phyloP scores from a whole-genome alignment of 2,113 vertebrate species.

The Empidonax traillii region DNA sequence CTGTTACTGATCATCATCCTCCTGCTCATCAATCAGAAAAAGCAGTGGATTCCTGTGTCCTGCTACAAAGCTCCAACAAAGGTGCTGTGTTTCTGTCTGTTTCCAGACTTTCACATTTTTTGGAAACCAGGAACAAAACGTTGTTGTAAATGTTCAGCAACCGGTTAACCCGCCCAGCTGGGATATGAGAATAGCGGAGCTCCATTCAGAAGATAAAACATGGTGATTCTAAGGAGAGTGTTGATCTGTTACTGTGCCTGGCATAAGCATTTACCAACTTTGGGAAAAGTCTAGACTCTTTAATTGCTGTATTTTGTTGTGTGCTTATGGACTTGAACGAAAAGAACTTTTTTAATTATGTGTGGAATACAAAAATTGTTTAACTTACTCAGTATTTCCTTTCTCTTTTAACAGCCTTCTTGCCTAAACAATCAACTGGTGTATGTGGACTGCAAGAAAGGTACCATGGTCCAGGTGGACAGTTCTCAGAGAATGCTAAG shows the following conservation, averaged over 20 bases:
- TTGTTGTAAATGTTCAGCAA: neutral
- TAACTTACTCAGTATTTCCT: neutral
- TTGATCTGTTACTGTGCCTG: neutral
- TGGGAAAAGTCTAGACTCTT: neutral
- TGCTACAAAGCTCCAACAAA: conserved; percentile 88
- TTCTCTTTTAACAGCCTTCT: conserved; percentile 77
- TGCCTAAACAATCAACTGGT: conserved; percentile 89
- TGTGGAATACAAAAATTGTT: neutral
- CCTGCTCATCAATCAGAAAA: conserved; percentile 85
- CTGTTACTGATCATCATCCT: conserved; percentile 79
- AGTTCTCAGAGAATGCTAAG: conserved; percentile 86
- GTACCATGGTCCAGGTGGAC: conserved; percentile 85
- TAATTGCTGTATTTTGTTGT: neutral
- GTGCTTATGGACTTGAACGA: neutral
- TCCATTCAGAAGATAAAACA: neutral
- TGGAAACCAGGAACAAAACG: neutral
- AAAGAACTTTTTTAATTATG: neutral
- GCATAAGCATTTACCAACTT: neutral
- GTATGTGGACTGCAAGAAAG: conserved; percentile 90
- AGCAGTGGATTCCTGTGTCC: conserved; percentile 86
- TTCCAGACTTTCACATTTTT: neutral
- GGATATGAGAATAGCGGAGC: neutral
- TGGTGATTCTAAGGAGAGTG: neutral
- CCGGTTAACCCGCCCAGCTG: neutral
- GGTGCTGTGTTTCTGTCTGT: conserved; percentile 56